A percentile compares a stretch with the other conserved stretches of the same genome.
Evolutionary conservation across 2,797 vertebrate species (phyloP).

Genomic region (Ataeniobius toweri): DNA sequence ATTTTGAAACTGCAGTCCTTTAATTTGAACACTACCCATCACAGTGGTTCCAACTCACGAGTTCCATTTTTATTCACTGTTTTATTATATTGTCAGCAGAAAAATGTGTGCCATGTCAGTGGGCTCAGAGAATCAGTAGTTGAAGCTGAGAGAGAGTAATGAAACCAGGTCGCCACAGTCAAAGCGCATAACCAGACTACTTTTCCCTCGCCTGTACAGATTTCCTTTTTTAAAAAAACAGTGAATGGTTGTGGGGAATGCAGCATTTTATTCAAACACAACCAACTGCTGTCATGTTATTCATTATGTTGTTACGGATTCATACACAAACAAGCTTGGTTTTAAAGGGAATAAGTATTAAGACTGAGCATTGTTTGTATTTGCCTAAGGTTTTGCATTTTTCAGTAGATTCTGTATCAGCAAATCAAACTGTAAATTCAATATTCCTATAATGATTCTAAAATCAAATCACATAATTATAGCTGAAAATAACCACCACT

Average conservation of each 20-base stretch:
- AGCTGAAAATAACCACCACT: not conserved
- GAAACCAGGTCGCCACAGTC: not conserved
- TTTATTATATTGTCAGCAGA: conserved; percentile 2
- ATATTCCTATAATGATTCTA: no score
- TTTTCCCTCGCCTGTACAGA: not conserved
- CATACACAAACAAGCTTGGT: not conserved
- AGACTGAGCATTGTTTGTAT: not conserved
- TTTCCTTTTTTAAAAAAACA: not conserved
- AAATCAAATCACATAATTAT: not conserved
- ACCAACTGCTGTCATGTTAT: not conserved
- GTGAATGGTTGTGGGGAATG: not conserved
- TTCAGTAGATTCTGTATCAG: not conserved
- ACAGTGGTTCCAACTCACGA: not conserved
- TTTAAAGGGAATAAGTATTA: not conserved
- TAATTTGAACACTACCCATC: not conserved
- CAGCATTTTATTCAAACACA: not conserved
- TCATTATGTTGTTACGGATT: not conserved
- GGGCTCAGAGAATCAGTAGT: not conserved
- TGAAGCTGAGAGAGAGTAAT: not conserved
- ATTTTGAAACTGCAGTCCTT: not conserved
- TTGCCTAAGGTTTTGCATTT: not conserved
- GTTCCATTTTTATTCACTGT: no score
- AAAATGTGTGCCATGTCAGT: not conserved
- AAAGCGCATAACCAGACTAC: not conserved
- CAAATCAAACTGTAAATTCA: not conserved